phyloP scores from a whole-genome alignment of 2,113 vertebrate genomes.

The Sturnira hondurensis region DNA sequence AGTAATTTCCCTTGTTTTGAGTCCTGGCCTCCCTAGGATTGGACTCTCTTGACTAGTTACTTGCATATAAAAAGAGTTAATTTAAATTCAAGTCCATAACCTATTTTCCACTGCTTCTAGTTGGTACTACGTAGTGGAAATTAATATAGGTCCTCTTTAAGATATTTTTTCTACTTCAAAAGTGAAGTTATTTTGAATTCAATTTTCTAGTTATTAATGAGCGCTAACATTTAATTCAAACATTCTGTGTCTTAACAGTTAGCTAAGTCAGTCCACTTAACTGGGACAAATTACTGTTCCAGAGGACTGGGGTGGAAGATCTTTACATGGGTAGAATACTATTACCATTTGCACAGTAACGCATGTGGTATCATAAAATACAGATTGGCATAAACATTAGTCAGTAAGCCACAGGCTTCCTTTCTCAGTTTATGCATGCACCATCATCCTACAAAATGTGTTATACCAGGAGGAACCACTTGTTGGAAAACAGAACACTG shows the following conservation, averaged over 20 bases:
- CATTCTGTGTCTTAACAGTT: neutral
- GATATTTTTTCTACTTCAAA: conserved; percentile 45
- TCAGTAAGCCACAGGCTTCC: neutral
- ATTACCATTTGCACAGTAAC: neutral
- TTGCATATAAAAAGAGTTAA: conserved; percentile 10
- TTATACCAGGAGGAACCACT: accelerated
- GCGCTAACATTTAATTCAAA: conserved; percentile 33
- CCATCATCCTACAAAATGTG: neutral
- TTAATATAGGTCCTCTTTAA: neutral
- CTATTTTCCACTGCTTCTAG: neutral
- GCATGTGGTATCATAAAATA: neutral
- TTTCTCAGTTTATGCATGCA: neutral
- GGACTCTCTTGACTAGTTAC: neutral
- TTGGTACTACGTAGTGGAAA: neutral
- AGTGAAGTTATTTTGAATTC: neutral
- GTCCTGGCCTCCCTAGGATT: neutral
- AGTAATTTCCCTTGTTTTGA: conserved; percentile 62
- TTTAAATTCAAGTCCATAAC: neutral
- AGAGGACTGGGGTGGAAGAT: accelerated
- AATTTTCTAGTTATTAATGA: neutral
- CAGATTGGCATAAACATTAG: neutral
- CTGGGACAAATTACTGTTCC: neutral
- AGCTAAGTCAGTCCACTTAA: neutral
- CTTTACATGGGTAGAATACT: neutral
- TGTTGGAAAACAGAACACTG: neutral